Evolutionary conservation across 2,888 invertebrate genomes (phyloP), one percentile per base, ranked within the genome.

Genomic region (Monochamus alternatus): DNA sequence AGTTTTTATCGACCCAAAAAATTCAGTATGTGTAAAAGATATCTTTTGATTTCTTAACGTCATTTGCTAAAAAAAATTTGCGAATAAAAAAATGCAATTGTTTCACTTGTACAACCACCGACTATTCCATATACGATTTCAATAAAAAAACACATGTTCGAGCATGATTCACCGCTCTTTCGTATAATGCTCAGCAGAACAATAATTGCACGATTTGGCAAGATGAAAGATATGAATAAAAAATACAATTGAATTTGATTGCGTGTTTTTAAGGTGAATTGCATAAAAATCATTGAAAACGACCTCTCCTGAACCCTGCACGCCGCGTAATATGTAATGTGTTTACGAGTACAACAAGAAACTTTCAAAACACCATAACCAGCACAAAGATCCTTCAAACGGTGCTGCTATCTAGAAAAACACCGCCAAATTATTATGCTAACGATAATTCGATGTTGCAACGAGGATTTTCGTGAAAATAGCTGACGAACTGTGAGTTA

Each of bases 261-360:
- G 64, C 75, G 63, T 67, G 70, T 71, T 71, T 76, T 72, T 74
- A 70, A 69, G 68, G 62, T 62, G 75, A 77, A 83, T 85, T 85
- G 84, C 85, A 84, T 83, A 85, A 84, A 84, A 85, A 84, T 85
- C 85, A 85, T 85, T 85, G 85, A 85, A 75, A 85, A 81, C 80
- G 83, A 85, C 81, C 85, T 84, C 81, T 78, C 83, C 75, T 85
- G 85, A 85, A 85, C 85, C 75, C 78, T 70, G 8, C 65, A 47
- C 51, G 30, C 12, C 10, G n/a, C 7, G 55, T 22, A 55, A 55
- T 55, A 55, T 65, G 30, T 63, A 67, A 66, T 75, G 47, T 82
- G 84, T 84, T 80, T 80, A 82, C 82, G 64, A 71, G 78, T 75
- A 77, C 73, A 78, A 82, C 81, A 80, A 70, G 32, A 47, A 74